These are phyloP conservation scores for Lasioglossum oenotherae DNA, from an alignment of 2,888 invertebrate genomes.

Conservation along the genomic window DNA sequence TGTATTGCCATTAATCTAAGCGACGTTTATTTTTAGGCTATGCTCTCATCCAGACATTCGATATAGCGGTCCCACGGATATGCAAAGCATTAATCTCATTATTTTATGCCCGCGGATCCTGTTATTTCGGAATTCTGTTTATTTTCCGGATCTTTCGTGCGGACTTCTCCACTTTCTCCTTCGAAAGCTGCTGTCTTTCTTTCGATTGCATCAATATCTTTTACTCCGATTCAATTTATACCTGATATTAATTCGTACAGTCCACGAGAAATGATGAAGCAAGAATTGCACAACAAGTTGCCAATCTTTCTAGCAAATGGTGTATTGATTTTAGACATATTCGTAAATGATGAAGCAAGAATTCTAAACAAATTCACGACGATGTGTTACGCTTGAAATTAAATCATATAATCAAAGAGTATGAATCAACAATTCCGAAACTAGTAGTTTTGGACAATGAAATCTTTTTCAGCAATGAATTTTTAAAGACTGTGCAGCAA, in stretches of 20 bases:
- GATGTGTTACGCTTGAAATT: neutral
- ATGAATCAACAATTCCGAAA: neutral
- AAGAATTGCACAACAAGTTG: neutral
- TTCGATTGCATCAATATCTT: neutral
- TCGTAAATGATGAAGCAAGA: neutral
- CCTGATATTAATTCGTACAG: neutral
- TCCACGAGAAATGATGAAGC: neutral
- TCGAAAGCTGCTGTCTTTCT: neutral
- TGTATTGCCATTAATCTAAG: slow-evolving; percentile 60
- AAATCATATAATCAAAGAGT: neutral
- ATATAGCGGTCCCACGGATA: slow-evolving; percentile 42
- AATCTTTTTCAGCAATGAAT: no score
- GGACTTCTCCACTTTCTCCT: neutral
- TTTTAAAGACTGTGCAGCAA: no score
- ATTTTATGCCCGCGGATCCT: slow-evolving; percentile 28
- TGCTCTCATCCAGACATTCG: slow-evolving; percentile 59
- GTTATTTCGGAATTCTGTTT: neutral
- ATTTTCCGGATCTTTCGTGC: neutral
- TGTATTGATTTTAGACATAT: neutral
- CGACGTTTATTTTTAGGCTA: slow-evolving; percentile 49
- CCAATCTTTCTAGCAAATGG: neutral
- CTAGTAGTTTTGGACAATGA: no score
- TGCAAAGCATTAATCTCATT: slow-evolving; percentile 53
- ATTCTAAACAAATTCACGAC: neutral
- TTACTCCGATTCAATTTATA: neutral